Evolutionary conservation across 1,140 invertebrate genomes (phyloP).

Genomic region (Copidosoma floridanum): DNA sequence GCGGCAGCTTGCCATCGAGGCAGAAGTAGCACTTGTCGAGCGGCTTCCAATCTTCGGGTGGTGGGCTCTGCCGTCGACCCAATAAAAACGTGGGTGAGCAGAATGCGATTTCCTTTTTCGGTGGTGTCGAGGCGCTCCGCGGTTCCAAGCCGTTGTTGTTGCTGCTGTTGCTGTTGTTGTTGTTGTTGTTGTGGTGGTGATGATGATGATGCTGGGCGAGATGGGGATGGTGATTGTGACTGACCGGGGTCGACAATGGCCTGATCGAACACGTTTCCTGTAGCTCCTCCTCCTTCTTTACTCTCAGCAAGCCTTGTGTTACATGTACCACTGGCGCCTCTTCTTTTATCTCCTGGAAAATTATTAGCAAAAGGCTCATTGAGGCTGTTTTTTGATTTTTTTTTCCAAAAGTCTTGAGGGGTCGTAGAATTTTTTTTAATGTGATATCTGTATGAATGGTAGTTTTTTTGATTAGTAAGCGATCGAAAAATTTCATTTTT

Average conservation of each 20-base stretch:
- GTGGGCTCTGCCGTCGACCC: constrained; percentile 52
- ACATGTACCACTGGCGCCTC: constrained; percentile 45
- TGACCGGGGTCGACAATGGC: constrained; percentile 31
- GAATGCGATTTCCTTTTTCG: constrained; percentile 36
- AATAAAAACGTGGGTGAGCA: constrained; percentile 33
- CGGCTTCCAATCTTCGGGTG: constrained; percentile 78
- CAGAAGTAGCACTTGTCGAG: constrained; percentile 85
- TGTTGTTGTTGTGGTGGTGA: constrained; percentile 30
- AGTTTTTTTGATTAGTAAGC: too few relatives aligned
- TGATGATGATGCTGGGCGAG: constrained; percentile 8
- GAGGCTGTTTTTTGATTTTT: too few relatives aligned
- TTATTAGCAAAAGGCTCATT: too few relatives aligned
- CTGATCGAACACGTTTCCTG: constrained; percentile 39
- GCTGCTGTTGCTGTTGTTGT: constrained; percentile 23
- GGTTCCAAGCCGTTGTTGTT: constrained; percentile 37
- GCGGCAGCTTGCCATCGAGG: constrained; percentile 72
- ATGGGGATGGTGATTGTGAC: constrained; percentile 19
- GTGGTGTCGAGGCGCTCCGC: constrained; percentile 27
- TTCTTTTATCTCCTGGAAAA: constrained; percentile 44
- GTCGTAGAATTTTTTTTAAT: too few relatives aligned
- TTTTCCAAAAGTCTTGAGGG: too few relatives aligned
- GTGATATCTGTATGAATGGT: too few relatives aligned
- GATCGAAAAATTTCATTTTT: too few relatives aligned
- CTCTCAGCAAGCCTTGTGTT: constrained; percentile 50
- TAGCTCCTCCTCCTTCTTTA: constrained; percentile 54